Conservation (phyloP, 2,797 vertebrate species). For the Enteromius argenteus region DNA sequence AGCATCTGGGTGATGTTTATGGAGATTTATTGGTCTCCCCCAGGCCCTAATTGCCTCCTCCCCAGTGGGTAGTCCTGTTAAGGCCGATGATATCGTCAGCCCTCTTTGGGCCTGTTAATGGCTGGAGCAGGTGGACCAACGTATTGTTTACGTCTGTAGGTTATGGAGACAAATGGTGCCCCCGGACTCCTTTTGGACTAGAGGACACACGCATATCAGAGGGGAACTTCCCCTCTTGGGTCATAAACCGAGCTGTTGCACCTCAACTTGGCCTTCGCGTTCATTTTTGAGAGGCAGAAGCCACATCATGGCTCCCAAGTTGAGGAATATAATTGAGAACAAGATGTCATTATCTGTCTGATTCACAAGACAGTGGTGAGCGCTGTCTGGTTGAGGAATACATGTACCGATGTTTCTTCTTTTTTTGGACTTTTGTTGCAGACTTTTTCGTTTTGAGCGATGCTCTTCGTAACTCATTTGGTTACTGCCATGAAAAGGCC, state of each 20-base stretch:
- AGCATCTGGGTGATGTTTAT: slow-evolving; percentile 79
- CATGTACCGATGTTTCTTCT: neutral
- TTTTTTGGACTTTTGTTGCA: neutral
- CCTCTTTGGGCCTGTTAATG: slow-evolving; percentile 73
- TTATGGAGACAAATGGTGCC: slow-evolving; percentile 84
- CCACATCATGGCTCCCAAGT: slow-evolving; percentile 23
- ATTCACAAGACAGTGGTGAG: neutral
- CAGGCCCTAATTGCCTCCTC: slow-evolving; percentile 79
- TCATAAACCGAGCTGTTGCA: slow-evolving; percentile 60
- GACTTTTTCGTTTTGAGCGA: slow-evolving; percentile 40
- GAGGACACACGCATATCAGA: slow-evolving; percentile 64
- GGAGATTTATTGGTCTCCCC: slow-evolving; percentile 84
- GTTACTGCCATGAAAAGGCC: slow-evolving; percentile 47
- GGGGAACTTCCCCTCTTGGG: slow-evolving; percentile 64
- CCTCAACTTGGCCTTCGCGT: slow-evolving; percentile 79
- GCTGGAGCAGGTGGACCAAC: slow-evolving; percentile 80
- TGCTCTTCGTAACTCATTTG: slow-evolving; percentile 16
- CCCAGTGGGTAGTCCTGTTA: slow-evolving; percentile 77
- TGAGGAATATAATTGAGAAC: neutral
- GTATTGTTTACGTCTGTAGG: slow-evolving; percentile 75
- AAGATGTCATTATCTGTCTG: slow-evolving; percentile 21
- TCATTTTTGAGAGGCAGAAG: slow-evolving; percentile 55
- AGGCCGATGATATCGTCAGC: slow-evolving; percentile 69
- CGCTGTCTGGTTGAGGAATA: neutral
- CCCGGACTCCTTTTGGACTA: slow-evolving; percentile 50